Percentiles rank a stretch among this genome's conserved stretches.
Conservation (phyloP, 2,888 invertebrate species). For the Autographa gamma region DNA sequence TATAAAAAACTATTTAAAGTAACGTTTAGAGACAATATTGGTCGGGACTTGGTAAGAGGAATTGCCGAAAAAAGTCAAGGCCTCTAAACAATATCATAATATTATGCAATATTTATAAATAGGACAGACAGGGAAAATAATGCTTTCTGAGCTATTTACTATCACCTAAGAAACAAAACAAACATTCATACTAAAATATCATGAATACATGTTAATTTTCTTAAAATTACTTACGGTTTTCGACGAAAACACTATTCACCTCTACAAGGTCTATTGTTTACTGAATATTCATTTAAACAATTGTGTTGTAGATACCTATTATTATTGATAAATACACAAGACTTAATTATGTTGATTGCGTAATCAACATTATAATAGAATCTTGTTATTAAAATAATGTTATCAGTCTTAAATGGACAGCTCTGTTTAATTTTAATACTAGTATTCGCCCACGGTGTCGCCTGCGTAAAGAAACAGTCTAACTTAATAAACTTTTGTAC, state of each 20-base stretch:
- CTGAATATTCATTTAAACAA: too few species aligned
- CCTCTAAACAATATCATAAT: background rate
- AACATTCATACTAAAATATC: too few species aligned
- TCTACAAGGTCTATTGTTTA: too few species aligned
- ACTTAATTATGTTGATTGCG: background rate
- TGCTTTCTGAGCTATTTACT: too few species aligned
- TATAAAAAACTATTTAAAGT: background rate
- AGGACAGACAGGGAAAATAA: too few species aligned
- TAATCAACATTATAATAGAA: background rate
- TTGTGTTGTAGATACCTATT: too few species aligned
- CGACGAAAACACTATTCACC: too few species aligned
- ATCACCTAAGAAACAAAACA: too few species aligned
- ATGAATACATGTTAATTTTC: too few species aligned
- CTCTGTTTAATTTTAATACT: background rate
- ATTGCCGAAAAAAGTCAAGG: background rate
- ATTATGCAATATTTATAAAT: background rate
- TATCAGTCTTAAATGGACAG: background rate
- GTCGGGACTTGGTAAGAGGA: background rate
- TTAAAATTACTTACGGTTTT: too few species aligned
- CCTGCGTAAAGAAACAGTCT: too few species aligned
- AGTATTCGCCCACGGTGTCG: background rate
- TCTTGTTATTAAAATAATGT: slow-evolving; percentile 4
- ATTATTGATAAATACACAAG: background rate
- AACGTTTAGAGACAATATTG: background rate
- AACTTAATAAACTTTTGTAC: background rate